Percentiles rank a stretch among this genome's conserved stretches.
phyloP scores from a whole-genome alignment of 2,888 invertebrate genomes.

The Elegia similella region DNA sequence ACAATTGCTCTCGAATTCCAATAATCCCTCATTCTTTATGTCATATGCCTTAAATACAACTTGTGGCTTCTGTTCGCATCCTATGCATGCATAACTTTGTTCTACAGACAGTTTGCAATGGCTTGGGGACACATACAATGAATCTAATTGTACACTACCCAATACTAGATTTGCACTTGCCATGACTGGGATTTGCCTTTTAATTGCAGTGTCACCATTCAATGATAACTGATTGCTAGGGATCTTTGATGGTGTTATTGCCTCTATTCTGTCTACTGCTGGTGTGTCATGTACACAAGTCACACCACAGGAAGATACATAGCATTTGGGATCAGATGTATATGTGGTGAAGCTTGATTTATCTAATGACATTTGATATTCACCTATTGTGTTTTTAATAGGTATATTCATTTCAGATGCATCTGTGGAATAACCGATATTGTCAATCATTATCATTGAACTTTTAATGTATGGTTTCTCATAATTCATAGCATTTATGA shows the following conservation, averaged over 20 bases:
- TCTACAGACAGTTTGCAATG: slow-evolving; percentile 1
- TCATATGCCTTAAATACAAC: neutral
- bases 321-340: neutral
- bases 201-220: neutral
- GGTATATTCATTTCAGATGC: neutral
- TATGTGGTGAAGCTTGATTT: neutral
- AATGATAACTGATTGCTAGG: neutral
- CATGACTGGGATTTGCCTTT: neutral
- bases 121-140: neutral
- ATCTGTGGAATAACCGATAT: neutral
- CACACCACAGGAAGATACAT: neutral
- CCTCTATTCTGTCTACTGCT: neutral
- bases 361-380: neutral
- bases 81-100: neutral
- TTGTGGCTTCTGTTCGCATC: slow-evolving; percentile 10
- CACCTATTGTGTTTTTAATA: neutral
- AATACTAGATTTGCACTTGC: neutral
- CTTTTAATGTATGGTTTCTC: neutral
- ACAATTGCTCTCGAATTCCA: neutral
- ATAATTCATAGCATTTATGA: neutral
- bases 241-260: neutral
- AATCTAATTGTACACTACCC: neutral
- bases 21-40: neutral
- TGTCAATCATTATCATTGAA: neutral
- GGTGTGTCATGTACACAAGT: neutral